A percentile compares a stretch with the other conserved stretches of the same genome.
Conservation (phyloP, 2,888 invertebrate species). For the Megamerina dolium region DNA sequence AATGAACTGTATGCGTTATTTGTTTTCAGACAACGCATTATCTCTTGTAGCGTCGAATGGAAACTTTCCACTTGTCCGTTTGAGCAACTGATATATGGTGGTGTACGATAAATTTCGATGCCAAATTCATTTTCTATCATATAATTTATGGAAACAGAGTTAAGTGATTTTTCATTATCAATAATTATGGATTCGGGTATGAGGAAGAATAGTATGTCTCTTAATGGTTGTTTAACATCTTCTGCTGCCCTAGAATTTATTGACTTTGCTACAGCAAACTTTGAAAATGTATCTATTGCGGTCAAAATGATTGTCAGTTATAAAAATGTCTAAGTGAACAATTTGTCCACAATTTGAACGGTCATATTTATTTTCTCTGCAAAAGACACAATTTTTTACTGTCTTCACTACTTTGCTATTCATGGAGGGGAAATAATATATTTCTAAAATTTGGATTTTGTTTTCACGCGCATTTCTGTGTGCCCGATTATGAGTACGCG, state of each 20-base stretch:
- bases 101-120: neutral
- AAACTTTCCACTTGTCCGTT: constrained; percentile 6
- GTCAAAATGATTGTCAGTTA: too few species aligned
- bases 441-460: constrained; percentile 1
- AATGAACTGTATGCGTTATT: neutral
- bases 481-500: too few species aligned
- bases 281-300: too few species aligned
- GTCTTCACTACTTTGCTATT: too few species aligned
- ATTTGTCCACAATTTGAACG: too few species aligned
- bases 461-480: too few species aligned
- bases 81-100: constrained; percentile 1
- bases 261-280: neutral
- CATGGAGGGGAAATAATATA: constrained; percentile 1
- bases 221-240: too few species aligned
- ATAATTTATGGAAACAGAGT: constrained; percentile 2
- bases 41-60: neutral
- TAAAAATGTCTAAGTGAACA: too few species aligned
- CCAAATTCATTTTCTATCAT: constrained; percentile 4
- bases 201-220: too few species aligned
- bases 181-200: constrained; percentile 4
- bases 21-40: neutral
- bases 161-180: constrained; percentile 3
- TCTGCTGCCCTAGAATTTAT: too few species aligned
- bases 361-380: neutral
- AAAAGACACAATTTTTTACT: neutral